A percentile compares a stretch with the other conserved stretches of the same genome.
Conservation (phyloP, 2,797 vertebrate species). For the Momotus momota region DNA sequence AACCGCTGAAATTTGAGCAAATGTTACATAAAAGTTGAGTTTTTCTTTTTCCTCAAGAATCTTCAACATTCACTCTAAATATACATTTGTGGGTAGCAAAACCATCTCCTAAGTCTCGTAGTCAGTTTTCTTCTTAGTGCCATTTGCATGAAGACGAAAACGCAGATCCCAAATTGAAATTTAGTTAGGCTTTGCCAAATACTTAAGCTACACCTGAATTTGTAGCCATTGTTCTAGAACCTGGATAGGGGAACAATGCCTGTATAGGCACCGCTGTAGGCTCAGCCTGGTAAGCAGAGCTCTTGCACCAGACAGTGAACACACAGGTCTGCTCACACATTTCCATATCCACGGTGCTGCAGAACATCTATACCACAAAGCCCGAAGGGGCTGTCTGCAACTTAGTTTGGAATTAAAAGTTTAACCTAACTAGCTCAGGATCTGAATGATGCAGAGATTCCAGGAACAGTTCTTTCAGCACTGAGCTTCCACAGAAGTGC, state of each 20-base stretch:
- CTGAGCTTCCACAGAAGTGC: neutral
- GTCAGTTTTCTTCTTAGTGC: neutral
- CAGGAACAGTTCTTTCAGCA: neutral
- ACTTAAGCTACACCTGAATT: neutral
- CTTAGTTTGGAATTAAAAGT: neutral
- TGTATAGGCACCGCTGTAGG: rapidly evolving
- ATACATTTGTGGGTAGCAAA: neutral
- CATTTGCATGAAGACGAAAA: neutral
- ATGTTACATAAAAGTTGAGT: neutral
- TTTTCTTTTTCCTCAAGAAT: neutral
- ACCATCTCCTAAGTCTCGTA: rapidly evolving
- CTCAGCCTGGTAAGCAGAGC: rapidly evolving
- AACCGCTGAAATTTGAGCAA: neutral
- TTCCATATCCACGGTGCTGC: rapidly evolving
- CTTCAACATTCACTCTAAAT: neutral
- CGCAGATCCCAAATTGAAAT: neutral
- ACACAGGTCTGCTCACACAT: rapidly evolving
- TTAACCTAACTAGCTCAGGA: neutral
- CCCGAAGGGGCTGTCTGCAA: neutral
- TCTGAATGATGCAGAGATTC: neutral
- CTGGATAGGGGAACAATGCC: neutral
- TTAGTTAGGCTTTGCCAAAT: neutral
- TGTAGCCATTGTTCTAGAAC: neutral
- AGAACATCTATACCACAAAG: rapidly evolving
- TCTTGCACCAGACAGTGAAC: neutral